A percentile compares a stretch with the other conserved stretches of the same genome.
These are phyloP conservation scores for Cottus gobio DNA, from an alignment of 2,113 vertebrate species.

Conservation along the genomic window DNA sequence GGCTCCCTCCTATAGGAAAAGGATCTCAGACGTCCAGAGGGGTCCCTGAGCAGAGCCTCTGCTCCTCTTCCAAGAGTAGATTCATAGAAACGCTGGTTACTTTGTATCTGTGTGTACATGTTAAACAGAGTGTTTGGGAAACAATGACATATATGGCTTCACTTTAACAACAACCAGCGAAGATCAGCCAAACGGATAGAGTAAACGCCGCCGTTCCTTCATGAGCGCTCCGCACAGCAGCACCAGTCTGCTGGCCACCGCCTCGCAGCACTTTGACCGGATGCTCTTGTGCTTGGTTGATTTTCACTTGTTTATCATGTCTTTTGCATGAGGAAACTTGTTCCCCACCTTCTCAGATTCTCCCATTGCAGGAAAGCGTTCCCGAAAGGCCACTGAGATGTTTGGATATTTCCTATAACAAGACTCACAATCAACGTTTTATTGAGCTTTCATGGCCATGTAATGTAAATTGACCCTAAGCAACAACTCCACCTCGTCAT, in stretches of 20 bases:
- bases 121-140: not conserved
- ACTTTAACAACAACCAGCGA: not conserved
- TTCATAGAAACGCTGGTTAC: not conserved
- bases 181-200: not conserved
- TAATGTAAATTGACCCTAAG: not conserved
- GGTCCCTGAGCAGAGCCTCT: not conserved
- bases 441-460: not conserved
- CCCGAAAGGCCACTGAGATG: not conserved
- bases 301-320: not conserved
- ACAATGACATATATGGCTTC: not conserved
- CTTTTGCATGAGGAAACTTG: not conserved
- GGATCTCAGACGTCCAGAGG: not conserved
- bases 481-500: not conserved
- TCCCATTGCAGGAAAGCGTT: not conserved
- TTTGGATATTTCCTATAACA: too few species aligned
- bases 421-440: not conserved
- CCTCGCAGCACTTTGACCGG: not conserved
- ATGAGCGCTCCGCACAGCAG: not conserved
- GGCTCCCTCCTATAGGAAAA: not conserved
- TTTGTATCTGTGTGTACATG: not conserved
- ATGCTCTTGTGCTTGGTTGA: not conserved
- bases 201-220: not conserved
- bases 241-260: not conserved
- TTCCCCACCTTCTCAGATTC: not conserved
- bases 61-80: not conserved